Conservation (phyloP, 2,888 invertebrate genomes). For the Drosophila rellima region DNA sequence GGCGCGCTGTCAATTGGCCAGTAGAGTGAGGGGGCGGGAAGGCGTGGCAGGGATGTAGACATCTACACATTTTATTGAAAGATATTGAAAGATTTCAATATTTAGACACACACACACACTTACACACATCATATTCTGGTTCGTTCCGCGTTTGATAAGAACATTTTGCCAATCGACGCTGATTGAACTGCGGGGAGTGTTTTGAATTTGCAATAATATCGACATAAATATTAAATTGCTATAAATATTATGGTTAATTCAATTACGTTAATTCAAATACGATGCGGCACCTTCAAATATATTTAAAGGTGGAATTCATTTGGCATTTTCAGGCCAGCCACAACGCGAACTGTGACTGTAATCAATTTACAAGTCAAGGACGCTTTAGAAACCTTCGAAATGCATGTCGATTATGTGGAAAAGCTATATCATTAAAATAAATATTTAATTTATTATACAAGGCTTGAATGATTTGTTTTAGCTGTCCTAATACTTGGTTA, state of each 20-base stretch:
- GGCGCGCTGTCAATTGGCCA: constrained; percentile 75
- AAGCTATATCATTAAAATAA: no score
- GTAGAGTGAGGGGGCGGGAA: constrained; percentile 8
- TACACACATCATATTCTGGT: constrained; percentile 30
- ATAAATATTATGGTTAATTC: constrained; percentile 14
- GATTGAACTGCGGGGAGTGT: constrained; percentile 10
- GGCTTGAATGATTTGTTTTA: neutral
- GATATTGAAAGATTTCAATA: constrained; percentile 80
- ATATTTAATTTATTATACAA: neutral
- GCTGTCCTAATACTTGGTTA: neutral
- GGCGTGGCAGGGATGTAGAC: constrained; percentile 43
- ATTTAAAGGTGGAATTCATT: neutral
- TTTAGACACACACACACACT: constrained; percentile 31
- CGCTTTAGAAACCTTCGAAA: no score
- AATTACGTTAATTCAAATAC: constrained; percentile 10
- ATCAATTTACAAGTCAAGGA: neutral
- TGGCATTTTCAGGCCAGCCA: neutral
- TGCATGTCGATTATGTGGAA: no score
- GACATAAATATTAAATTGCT: constrained; percentile 9
- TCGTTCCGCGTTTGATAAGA: constrained; percentile 11
- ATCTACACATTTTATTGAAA: constrained; percentile 82
- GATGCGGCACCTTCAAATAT: neutral
- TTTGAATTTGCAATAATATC: constrained; percentile 20
- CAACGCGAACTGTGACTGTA: neutral
- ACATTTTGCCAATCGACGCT: constrained; percentile 26